Base-by-base conservation (phyloP, 1,140 invertebrate genomes). In the Thereuonema tuberculata region DNA sequence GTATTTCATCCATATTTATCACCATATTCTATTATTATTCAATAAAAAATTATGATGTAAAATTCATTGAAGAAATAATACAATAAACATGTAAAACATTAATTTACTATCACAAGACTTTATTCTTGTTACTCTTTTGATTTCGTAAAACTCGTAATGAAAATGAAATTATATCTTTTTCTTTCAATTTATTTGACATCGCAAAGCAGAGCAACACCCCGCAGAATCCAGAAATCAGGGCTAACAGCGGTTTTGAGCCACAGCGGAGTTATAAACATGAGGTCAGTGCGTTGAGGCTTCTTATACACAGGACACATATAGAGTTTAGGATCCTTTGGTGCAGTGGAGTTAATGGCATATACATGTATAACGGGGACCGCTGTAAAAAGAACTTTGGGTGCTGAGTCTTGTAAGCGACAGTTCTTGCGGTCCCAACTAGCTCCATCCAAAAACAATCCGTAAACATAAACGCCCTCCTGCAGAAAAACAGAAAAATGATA, bases 281-380 rank as follows among this genome's bases (percentile, higher is more conserved):
- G 78, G 76, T 96, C 93, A 0, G 92, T 95, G 60, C 93, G 76
- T 66, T 90, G 85, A 0, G 92, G 91, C 71, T 97, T 97, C 65
- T 92, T 83, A 73, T 97, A 98, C 66, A 98, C 94, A 0, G 94
- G 93, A 74, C 93, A 97, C 68, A 92, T 87, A 69, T 97, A 98
- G 2, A 29, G 3, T 64, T 86, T 84, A 0, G 87, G 84, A 76
- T 94, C 89, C 71, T 93, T 91, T 5, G 88, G 86, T 0, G 86
- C 84, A 0, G 90, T 94, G 12, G 89, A 93, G 71, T 94, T 95
- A 59, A 96, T 92, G 0, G 93, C 91, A 68, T 89, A 96, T 66
- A 97, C 93, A 68, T 95, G 94, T 62, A 97, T 91, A 2, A 97
- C 86, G 0, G 94, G 93, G 85, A 97, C 90, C 69, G 90, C 86